Percentiles rank a stretch among this genome's conserved stretches.
Evolutionary conservation across 2,797 vertebrate genomes (phyloP).

Genomic region (Hydrolagus colliei): DNA sequence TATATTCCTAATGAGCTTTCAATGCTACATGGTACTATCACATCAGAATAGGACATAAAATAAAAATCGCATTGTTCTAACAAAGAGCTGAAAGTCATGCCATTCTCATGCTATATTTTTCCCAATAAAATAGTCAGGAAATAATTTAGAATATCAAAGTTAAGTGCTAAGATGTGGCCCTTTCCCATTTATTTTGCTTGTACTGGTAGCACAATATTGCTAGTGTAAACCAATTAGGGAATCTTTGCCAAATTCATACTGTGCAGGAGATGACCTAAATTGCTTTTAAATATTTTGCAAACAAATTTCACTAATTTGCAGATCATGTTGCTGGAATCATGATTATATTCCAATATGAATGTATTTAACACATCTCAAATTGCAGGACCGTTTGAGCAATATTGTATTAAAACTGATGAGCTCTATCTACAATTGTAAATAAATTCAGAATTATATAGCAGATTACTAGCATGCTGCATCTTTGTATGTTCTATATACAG

Average conservation of each 20-base stretch:
- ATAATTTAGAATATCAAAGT: background rate
- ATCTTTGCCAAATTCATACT: background rate
- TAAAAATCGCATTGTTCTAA: background rate
- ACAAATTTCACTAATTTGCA: background rate
- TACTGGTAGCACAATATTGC: background rate
- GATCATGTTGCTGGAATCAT: background rate
- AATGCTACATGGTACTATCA: no score
- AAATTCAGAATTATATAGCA: background rate
- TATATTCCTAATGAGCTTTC: no score
- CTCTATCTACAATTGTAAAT: background rate
- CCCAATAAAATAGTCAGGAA: background rate
- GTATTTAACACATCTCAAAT: background rate
- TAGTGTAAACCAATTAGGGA: background rate
- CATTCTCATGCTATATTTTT: background rate
- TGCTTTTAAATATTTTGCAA: background rate
- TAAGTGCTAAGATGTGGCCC: background rate
- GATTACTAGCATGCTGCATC: background rate
- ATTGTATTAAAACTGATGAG: background rate
- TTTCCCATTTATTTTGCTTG: background rate
- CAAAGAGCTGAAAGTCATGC: background rate
- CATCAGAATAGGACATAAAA: no score
- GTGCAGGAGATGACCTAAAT: background rate
- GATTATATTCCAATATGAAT: background rate
- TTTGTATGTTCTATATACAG: background rate
- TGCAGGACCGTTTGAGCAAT: background rate